These are phyloP conservation scores for Calephelis virginiensis DNA, from an alignment of 1,140 invertebrate species.

Conservation along the genomic window DNA sequence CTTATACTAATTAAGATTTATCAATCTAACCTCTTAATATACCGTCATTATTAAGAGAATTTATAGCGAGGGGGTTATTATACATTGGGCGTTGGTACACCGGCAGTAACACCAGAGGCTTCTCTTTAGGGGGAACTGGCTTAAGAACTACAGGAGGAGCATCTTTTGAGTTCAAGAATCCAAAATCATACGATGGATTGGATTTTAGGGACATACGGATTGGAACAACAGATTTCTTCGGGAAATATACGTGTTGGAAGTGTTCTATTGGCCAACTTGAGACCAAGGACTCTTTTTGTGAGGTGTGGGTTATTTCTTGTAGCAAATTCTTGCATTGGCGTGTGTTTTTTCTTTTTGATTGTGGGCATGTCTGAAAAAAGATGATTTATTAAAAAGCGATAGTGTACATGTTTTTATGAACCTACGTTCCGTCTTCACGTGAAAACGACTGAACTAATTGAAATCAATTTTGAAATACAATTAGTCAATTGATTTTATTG, in stretches of 20 bases:
- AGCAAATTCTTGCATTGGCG: conserved; percentile 46
- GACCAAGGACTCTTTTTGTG: conserved; percentile 27
- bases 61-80: conserved; percentile 19
- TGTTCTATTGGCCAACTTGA: conserved; percentile 26
- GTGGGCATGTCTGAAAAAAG: conserved; percentile 54
- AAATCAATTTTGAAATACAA: too few relatives aligned
- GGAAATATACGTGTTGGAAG: conserved; percentile 39
- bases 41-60: conserved; percentile 34
- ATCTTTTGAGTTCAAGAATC: conserved; percentile 38
- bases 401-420: too few relatives aligned
- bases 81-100: conserved; percentile 42
- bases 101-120: conserved; percentile 43
- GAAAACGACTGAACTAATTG: too few relatives aligned
- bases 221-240: conserved; percentile 20
- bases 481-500: too few relatives aligned
- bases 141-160: conserved; percentile 45
- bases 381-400: too few relatives aligned
- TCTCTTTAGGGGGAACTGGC: conserved; percentile 40
- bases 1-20: conserved; percentile 1
- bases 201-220: conserved; percentile 18
- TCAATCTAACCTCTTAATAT: conserved; percentile 33
- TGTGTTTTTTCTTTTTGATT: conserved; percentile 38
- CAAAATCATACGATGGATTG: conserved; percentile 44
- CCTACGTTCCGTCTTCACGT: too few relatives aligned
- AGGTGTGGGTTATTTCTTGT: conserved; percentile 35